Percentiles rank a stretch among this genome's conserved stretches.
Conservation (phyloP, 1,140 invertebrate species). For the Lethrus apterus region DNA sequence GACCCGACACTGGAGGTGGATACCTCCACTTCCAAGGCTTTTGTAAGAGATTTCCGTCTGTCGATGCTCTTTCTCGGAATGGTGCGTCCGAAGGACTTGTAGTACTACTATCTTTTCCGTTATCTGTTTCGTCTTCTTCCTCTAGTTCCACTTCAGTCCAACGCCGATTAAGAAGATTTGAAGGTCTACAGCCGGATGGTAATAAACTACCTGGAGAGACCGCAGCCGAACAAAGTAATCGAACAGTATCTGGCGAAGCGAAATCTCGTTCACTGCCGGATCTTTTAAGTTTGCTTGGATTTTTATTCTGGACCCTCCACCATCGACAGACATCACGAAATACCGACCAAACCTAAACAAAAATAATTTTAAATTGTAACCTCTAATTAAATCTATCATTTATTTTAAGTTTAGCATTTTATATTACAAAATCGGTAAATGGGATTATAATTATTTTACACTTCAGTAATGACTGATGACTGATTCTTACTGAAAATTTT, state of each 20-base stretch:
- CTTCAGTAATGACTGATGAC: background rate
- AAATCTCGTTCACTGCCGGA: constrained; percentile 47
- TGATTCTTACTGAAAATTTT: background rate
- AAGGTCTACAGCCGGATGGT: constrained; percentile 22
- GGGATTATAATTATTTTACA: background rate
- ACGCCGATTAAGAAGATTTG: constrained; percentile 32
- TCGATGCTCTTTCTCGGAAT: constrained; percentile 55
- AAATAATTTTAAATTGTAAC: constrained; percentile 17
- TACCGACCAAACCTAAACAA: constrained; percentile 53
- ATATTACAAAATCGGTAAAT: background rate
- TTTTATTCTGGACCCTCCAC: constrained; percentile 60
- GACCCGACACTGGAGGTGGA: constrained; percentile 36
- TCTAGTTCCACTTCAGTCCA: constrained; percentile 44
- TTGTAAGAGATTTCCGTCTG: constrained; percentile 50
- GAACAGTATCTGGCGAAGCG: constrained; percentile 31
- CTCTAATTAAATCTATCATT: background rate
- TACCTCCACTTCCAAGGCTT: constrained; percentile 46
- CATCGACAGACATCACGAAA: constrained; percentile 60
- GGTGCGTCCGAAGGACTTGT: constrained; percentile 35
- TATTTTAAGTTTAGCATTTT: background rate
- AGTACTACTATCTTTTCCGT: constrained; percentile 28
- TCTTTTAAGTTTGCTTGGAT: constrained; percentile 48
- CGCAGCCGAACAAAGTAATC: constrained; percentile 28
- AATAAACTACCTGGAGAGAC: constrained; percentile 31
- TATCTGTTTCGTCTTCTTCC: constrained; percentile 37